These are phyloP conservation scores for Thera britannica DNA, from an alignment of 2,888 invertebrate species.

Conservation along the genomic window DNA sequence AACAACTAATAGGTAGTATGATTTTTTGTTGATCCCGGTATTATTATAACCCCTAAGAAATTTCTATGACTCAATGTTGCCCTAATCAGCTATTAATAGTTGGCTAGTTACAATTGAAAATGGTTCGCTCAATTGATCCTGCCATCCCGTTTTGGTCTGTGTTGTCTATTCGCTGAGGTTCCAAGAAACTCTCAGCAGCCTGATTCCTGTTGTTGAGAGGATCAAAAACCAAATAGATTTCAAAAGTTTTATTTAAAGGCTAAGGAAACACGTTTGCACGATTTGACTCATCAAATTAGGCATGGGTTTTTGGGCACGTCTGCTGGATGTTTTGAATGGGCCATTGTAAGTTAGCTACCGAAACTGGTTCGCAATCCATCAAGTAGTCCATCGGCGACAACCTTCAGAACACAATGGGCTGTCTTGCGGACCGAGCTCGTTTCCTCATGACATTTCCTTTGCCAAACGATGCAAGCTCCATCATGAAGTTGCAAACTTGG, in stretches of 20 bases:
- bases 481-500: slow-evolving; percentile 8
- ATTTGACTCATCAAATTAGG: slow-evolving; percentile 22
- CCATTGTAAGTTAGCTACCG: slow-evolving; percentile 36
- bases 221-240: too few relatives aligned
- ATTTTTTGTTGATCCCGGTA: too few relatives aligned
- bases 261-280: slow-evolving; percentile 10
- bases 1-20: too few relatives aligned
- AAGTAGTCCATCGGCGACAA: slow-evolving; percentile 44
- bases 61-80: too few relatives aligned
- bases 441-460: slow-evolving; percentile 62
- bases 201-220: too few relatives aligned
- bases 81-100: too few relatives aligned
- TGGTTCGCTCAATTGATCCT: too few relatives aligned
- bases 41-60: too few relatives aligned
- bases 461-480: slow-evolving; percentile 42
- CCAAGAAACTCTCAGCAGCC: too few relatives aligned
- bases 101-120: too few relatives aligned
- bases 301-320: slow-evolving; percentile 26
- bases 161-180: too few relatives aligned
- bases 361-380: slow-evolving; percentile 43
- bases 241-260: neutral
- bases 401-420: slow-evolving; percentile 59
- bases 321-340: slow-evolving; percentile 33
- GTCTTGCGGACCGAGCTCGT: slow-evolving; percentile 53
- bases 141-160: too few relatives aligned